Evolutionary conservation across 2,888 invertebrate genomes (phyloP), one percentile per base, ranked within the genome.

Genomic region (Pterobdella sp.): DNA sequence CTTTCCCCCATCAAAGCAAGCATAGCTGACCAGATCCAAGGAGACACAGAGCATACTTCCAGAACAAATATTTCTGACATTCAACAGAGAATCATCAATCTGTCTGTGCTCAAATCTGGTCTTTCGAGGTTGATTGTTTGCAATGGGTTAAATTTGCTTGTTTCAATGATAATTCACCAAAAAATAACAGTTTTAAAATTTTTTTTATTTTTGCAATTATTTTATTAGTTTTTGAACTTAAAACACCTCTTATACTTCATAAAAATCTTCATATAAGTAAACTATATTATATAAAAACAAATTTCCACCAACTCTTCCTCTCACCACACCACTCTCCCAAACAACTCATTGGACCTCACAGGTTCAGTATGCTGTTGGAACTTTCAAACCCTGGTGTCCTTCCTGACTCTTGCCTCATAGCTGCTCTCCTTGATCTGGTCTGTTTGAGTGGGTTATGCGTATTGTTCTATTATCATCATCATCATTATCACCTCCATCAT

Each of bases 321-420:
- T n/a, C n/a, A n/a, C n/a, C n/a, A n/a, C n/a, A n/a, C n/a, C n/a
- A n/a, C n/a, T n/a, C n/a, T n/a, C n/a, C n/a, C n/a, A n/a, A n/a
- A n/a, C n/a, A n/a, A n/a, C n/a, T n/a, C n/a, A n/a, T n/a, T n/a
- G 42, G 26, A 56, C n/a, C 26, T 7, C 26, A 26, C 4, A 86
- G 96, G 64, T 90, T 98, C 81, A 90, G 91, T 65, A 94, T 98
- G 83, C 85, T 98, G 42, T 83, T 98, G 77, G 97, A 98, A 84
- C 93, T 93, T 14, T 94, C 94, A 78, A 91, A 92, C 74, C 98
- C 98, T 0, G 98, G 98, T 0, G 89, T 92, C 0, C 90, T 97
- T 72, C 98, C 98, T 0, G 98, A 99, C 86, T 91, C 96, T 1
- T 92, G 95, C 79, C 87, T 99, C 42, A 89, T 98, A 82, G 94